Evolutionary conservation across 2,888 invertebrate species (phyloP), one percentile per base, ranked within the genome.

Genomic region (Pristionchus entomophagus): DNA sequence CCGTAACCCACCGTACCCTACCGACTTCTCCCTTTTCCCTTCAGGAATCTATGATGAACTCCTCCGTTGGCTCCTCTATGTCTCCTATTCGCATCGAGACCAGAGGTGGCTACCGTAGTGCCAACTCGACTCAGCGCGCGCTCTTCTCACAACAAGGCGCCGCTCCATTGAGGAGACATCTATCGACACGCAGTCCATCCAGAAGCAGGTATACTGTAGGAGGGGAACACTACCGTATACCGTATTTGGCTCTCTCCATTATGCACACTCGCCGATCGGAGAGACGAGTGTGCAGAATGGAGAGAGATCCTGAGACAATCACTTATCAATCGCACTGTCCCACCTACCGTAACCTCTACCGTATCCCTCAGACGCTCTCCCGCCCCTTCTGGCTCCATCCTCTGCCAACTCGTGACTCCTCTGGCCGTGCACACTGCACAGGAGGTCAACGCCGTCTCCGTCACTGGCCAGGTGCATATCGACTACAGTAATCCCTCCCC

Each of bases 381-480:
- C 19, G 8, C 49, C 32, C 19, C 35, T 17, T 19, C 78, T 29
- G 14, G 26, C 77, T n/a, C 49, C 45, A 29, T 45, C 26, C 10
- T 14, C 29, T 80, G 78, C 51, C 32, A 51, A 32, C 78, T 80
- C 51, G 35, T 80, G 14, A 80, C 78, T 8, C 78, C 78, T 4
- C 78, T 80, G 19, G 51, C 32, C 29, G 78, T 80, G 51, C 78
- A 80, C 51, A 80, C 78, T 1, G 26, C 78, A 10, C 78, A 80
- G 1, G 51, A 80, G 22, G 78, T 80, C 51, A 80, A 80, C 78
- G 78, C 51, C 78, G 35, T 80, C 35, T 49, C 78, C 22, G 51
- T 80, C 51, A 80, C 78, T 51, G 78, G 78, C 35, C 78, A 80
- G 51, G 78, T 80, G 38, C 6, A n/a, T n/a, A n/a, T n/a, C n/a